Percentiles rank a stretch among this genome's conserved stretches.
Evolutionary conservation across 23 tunicate genomes (phyloP).

Genomic region (Corella eumyota): DNA sequence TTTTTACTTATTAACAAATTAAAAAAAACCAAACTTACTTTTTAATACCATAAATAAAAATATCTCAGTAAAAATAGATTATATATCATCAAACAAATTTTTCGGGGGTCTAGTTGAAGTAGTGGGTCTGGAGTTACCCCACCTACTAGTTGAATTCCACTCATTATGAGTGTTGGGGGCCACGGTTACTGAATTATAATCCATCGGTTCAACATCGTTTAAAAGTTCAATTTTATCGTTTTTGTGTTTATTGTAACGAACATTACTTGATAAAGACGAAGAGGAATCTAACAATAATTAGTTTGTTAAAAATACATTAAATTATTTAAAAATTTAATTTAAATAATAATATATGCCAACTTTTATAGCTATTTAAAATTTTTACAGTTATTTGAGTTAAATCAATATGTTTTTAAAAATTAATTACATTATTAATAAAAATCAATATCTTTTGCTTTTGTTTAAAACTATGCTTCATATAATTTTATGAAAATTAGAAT

Average conservation of each 20-base stretch:
- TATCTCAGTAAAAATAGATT: constrained; percentile 2
- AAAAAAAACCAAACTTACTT: no score
- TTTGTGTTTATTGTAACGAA: constrained; percentile 21
- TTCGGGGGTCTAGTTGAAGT: constrained; percentile 33
- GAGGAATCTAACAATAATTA: not conserved
- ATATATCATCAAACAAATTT: constrained; percentile 58
- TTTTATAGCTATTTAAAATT: no score
- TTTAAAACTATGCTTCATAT: not conserved
- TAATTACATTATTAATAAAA: no score
- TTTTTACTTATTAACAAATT: no score
- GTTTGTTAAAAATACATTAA: not conserved
- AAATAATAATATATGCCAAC: no score
- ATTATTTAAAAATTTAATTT: not conserved
- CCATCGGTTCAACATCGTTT: constrained; percentile 48
- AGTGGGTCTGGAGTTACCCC: constrained; percentile 1
- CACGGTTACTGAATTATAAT: constrained; percentile 62
- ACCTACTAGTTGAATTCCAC: no score
- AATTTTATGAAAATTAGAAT: not conserved
- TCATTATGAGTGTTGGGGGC: no score
- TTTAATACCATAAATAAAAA: no score
- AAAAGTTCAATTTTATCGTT: constrained; percentile 51
- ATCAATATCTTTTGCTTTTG: not conserved
- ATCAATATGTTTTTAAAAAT: not conserved
- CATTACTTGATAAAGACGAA: not conserved
- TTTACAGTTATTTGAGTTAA: no score